Evolutionary conservation across 2,797 vertebrate genomes (phyloP).

Genomic region (Carapus acus): DNA sequence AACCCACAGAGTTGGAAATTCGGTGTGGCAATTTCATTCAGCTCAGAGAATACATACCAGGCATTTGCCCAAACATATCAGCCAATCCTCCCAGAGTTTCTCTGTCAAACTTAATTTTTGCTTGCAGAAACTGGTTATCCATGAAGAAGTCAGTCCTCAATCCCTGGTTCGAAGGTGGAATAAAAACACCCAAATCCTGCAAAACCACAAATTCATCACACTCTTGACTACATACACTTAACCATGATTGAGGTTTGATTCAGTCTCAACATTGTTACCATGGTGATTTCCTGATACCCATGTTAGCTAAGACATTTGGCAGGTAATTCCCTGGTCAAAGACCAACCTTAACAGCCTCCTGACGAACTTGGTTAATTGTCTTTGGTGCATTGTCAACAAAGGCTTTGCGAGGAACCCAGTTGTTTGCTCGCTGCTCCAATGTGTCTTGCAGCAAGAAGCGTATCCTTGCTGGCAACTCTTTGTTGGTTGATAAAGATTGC

Average conservation of each 20-base stretch:
- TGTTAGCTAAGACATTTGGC: too few relatives aligned
- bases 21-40: neutral
- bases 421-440: conserved; percentile 92
- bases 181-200: conserved; percentile 97
- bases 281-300: too few relatives aligned
- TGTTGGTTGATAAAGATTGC: conserved; percentile 93
- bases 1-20: too few relatives aligned
- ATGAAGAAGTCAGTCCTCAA: conserved; percentile 95
- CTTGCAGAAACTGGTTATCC: conserved; percentile 88
- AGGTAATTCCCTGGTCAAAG: too few relatives aligned
- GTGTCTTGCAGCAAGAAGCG: conserved; percentile 99
- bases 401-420: conserved; percentile 97
- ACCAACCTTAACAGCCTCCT: conserved; percentile 93
- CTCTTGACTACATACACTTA: conserved; percentile 6
- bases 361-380: conserved; percentile 99
- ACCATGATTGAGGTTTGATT: too few relatives aligned
- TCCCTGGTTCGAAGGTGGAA: conserved; percentile 83
- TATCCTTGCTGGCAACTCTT: conserved; percentile 98
- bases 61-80: conserved; percentile 99
- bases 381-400: conserved; percentile 99
- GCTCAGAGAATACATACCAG: conserved; percentile 72
- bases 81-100: conserved; percentile 95
- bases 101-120: conserved; percentile 93
- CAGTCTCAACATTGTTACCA: too few relatives aligned
- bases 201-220: too few relatives aligned